These are phyloP conservation scores for Dicrostonyx torquatus DNA, from an alignment of 2,797 vertebrate species.

Conservation along the genomic window DNA sequence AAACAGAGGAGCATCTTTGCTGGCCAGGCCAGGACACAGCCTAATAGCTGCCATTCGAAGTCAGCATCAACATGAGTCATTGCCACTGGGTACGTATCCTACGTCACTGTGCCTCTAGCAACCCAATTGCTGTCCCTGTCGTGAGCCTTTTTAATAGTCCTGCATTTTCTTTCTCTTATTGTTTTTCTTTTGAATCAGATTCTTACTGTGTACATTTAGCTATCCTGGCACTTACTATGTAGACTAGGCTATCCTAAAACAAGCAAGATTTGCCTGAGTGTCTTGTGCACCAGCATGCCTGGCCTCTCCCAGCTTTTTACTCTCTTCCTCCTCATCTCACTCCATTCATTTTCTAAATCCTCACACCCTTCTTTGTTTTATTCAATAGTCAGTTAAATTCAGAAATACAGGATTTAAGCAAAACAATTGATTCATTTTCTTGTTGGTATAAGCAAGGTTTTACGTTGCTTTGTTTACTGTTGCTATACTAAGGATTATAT, in stretches of 20 bases:
- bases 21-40: conserved; percentile 93
- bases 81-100: conserved; percentile 88
- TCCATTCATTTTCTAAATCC: background rate
- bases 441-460: background rate
- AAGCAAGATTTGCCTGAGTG: background rate
- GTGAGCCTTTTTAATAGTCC: background rate
- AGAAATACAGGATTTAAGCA: background rate
- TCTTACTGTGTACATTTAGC: background rate
- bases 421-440: background rate
- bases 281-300: background rate
- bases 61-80: conserved; percentile 91
- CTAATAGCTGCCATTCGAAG: conserved; percentile 94
- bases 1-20: conserved; percentile 93
- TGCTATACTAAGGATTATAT: background rate
- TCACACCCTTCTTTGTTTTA: background rate
- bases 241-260: background rate
- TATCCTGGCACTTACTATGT: background rate
- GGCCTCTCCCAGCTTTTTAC: background rate
- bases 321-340: background rate
- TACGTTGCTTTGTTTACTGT: background rate
- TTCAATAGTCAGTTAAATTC: background rate
- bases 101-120: background rate
- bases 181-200: background rate
- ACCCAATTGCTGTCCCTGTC: background rate
- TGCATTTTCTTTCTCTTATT: background rate